A percentile compares a stretch with the other conserved stretches of the same genome.
These are phyloP conservation scores for Crotalus helleri DNA, from an alignment of 2,113 vertebrate genomes.

Conservation along the genomic window DNA sequence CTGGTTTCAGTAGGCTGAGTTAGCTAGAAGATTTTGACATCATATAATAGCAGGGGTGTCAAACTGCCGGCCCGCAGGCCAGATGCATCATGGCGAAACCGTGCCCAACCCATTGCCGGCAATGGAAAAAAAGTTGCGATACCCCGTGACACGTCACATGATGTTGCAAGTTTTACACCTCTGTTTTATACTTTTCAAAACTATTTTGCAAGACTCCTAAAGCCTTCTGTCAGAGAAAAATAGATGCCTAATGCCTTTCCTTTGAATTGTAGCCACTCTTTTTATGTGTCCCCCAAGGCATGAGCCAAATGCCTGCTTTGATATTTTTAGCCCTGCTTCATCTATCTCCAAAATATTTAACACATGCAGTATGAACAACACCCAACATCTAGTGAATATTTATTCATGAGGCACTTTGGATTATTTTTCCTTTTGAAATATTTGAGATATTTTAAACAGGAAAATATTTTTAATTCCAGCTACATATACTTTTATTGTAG, in stretches of 20 bases:
- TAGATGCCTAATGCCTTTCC: neutral
- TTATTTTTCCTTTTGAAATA: slow-evolving; percentile 32
- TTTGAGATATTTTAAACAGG: neutral
- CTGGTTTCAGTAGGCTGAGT: neutral
- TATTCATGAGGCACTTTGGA: neutral
- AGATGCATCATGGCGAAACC: too few species aligned
- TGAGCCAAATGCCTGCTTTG: neutral
- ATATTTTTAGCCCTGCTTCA: slow-evolving; percentile 12
- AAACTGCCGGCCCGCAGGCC: too few species aligned
- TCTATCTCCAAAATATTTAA: neutral
- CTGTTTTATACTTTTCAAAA: neutral
- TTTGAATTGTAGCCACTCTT: neutral
- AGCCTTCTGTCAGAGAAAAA: neutral
- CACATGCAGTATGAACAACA: neutral
- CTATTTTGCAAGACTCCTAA: neutral
- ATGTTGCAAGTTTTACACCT: too few species aligned
- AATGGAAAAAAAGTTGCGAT: too few species aligned
- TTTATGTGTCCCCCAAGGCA: neutral
- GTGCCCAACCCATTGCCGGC: too few species aligned
- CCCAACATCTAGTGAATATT: neutral
- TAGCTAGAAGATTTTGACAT: neutral
- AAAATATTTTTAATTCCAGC: neutral
- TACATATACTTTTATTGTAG: neutral
- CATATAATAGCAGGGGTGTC: neutral
- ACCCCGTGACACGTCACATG: too few species aligned